A percentile compares a stretch with the other conserved stretches of the same genome.
Conservation (phyloP, 2,797 vertebrate species). For the Sebastes trivittatus region DNA sequence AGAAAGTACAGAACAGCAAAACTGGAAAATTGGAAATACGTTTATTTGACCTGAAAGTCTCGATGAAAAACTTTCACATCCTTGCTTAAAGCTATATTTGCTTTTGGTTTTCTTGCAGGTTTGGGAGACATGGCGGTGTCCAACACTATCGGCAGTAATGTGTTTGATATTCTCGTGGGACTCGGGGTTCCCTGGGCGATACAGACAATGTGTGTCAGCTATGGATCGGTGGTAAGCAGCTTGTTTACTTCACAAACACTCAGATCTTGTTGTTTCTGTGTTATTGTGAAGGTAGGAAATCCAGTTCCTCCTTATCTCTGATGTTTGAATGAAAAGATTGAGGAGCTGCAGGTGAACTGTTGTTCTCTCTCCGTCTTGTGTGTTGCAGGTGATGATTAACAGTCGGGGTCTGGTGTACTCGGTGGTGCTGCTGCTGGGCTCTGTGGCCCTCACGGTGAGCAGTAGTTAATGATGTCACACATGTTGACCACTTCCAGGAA, state of each 20-base stretch:
- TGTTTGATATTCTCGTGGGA: conserved; percentile 97
- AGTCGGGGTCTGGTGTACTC: conserved; percentile 95
- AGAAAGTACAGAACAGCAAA: conserved; percentile 1
- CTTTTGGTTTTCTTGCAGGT: conserved; percentile 73
- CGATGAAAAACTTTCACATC: not conserved
- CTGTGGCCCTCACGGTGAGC: conserved; percentile 95
- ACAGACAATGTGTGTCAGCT: conserved; percentile 92
- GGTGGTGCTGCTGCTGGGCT: conserved; percentile 92
- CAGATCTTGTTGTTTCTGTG: not conserved
- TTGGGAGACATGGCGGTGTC: conserved; percentile 98
- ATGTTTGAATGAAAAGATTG: not conserved
- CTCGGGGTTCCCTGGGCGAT: conserved; percentile 94
- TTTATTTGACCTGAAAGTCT: not conserved
- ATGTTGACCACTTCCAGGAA: not conserved
- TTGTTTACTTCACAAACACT: not conserved
- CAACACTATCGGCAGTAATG: conserved; percentile 96
- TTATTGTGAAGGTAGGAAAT: not conserved
- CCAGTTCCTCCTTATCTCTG: not conserved
- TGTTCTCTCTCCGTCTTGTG: not conserved
- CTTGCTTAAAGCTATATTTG: not conserved
- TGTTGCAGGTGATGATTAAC: conserved; percentile 92
- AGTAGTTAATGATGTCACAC: not conserved
- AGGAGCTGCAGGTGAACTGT: not conserved
- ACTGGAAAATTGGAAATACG: not conserved
- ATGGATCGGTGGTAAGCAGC: conserved; percentile 86